Evolutionary conservation across 2,113 vertebrate genomes (phyloP).

Genomic region (Phoenicopterus ruber): DNA sequence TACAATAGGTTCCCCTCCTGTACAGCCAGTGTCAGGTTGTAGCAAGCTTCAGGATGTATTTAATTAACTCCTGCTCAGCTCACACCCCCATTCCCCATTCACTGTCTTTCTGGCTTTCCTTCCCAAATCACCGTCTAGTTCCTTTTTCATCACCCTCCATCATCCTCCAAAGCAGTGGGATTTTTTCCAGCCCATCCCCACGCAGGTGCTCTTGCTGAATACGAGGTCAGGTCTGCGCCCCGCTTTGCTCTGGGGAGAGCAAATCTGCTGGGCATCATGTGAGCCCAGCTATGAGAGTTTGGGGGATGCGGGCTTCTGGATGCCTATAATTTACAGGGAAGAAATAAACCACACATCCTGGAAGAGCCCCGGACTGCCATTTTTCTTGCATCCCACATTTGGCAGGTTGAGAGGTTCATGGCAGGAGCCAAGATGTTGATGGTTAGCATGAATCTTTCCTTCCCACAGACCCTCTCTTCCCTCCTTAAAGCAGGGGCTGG

Average conservation of each 20-base stretch:
- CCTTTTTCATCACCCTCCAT: background rate
- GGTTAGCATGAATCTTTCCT: background rate
- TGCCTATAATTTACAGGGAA: background rate
- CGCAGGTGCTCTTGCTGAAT: background rate
- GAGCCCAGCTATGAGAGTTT: background rate
- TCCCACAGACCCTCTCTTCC: background rate
- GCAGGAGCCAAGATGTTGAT: background rate
- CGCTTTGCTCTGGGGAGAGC: background rate
- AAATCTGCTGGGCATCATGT: background rate
- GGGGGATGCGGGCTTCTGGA: constrained; percentile 5
- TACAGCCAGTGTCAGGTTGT: background rate
- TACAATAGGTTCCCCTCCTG: background rate
- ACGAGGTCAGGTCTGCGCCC: background rate
- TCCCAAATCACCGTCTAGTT: background rate
- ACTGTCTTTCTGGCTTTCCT: background rate
- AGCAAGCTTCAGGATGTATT: background rate
- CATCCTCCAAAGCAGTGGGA: background rate
- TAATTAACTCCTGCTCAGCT: background rate
- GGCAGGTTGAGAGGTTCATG: background rate
- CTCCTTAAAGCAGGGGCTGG: background rate
- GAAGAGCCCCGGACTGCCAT: background rate
- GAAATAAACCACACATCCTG: constrained; percentile 33
- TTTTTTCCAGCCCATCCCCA: background rate
- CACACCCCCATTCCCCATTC: background rate
- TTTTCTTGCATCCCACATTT: constrained; percentile 7